phyloP scores from a whole-genome alignment of 2,888 invertebrate genomes.

The Caenorhabditis doughertyi region DNA sequence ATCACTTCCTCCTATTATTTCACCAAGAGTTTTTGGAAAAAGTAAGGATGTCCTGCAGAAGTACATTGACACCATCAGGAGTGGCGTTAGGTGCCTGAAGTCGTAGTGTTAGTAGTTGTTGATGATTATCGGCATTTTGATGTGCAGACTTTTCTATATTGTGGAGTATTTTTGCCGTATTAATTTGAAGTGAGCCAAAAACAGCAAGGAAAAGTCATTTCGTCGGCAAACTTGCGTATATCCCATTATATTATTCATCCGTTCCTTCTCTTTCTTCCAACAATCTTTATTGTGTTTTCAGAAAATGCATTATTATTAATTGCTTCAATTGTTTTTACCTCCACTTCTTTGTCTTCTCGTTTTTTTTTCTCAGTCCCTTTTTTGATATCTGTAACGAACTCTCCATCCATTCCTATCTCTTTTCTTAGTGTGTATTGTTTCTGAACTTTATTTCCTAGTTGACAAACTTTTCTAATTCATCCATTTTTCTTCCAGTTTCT shows the following conservation, averaged over 20 bases:
- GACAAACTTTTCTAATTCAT: conserved; percentile 7
- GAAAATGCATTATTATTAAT: conserved; percentile 16
- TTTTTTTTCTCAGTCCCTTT: background rate
- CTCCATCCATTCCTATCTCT: background rate
- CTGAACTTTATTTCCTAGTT: background rate
- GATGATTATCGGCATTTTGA: conserved; percentile 1
- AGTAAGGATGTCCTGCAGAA: conserved; percentile 39
- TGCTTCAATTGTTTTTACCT: background rate
- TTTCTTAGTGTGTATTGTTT: background rate
- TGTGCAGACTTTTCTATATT: conserved; percentile 1
- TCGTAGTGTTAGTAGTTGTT: background rate
- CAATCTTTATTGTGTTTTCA: conserved; percentile 29
- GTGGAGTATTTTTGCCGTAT: background rate
- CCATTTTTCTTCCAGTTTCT: background rate
- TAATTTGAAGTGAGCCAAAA: background rate
- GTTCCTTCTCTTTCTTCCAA: background rate
- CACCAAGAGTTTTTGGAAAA: background rate
- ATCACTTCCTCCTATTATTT: conserved; percentile 16
- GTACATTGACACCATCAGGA: conserved; percentile 45
- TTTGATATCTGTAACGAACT: background rate
- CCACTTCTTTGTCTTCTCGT: background rate
- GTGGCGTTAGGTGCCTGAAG: conserved; percentile 14
- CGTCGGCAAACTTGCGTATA: conserved; percentile 1
- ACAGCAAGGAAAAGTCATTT: background rate
- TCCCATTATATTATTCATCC: background rate